A percentile compares a stretch with the other conserved stretches of the same genome.
These are phyloP conservation scores for Colletes collaris DNA, from an alignment of 2,888 invertebrate genomes.

Conservation along the genomic window DNA sequence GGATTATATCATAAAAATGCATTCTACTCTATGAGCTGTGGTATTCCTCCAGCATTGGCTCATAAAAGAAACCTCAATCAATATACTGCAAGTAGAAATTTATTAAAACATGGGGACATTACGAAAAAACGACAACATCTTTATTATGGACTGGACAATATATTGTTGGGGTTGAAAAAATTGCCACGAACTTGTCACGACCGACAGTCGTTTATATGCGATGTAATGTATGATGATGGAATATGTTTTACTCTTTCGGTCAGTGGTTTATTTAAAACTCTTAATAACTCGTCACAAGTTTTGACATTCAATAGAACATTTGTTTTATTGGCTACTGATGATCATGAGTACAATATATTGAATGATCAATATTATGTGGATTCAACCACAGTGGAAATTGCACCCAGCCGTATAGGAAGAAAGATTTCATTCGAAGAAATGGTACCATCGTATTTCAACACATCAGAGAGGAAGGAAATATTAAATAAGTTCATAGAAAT, in stretches of 20 bases:
- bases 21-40: slow-evolving; percentile 85
- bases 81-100: slow-evolving; percentile 80
- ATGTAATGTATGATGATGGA: slow-evolving; percentile 71
- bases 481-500: slow-evolving; percentile 71
- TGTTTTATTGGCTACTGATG: slow-evolving; percentile 71
- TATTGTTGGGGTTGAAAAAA: slow-evolving; percentile 74
- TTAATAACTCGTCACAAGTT: slow-evolving; percentile 72
- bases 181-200: slow-evolving; percentile 85
- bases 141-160: slow-evolving; percentile 73
- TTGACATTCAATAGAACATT: slow-evolving; percentile 84
- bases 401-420: slow-evolving; percentile 4
- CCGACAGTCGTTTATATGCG: slow-evolving; percentile 82
- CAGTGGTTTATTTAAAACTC: slow-evolving; percentile 85
- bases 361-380: slow-evolving; percentile 80
- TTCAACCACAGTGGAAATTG: slow-evolving; percentile 17
- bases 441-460: slow-evolving; percentile 71
- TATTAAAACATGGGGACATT: slow-evolving; percentile 72
- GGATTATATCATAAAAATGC: slow-evolving; percentile 87
- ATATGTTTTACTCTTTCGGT: slow-evolving; percentile 82
- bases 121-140: slow-evolving; percentile 64
- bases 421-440: slow-evolving; percentile 50
- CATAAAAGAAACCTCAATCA: slow-evolving; percentile 42
- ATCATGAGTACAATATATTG: slow-evolving; percentile 78
- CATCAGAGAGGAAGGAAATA: slow-evolving; percentile 75
- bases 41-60: slow-evolving; percentile 53